A percentile compares a stretch with the other conserved stretches of the same genome.
These are phyloP conservation scores for Ctenoplectra terminalis DNA, from an alignment of 1,140 invertebrate species.

Conservation along the genomic window DNA sequence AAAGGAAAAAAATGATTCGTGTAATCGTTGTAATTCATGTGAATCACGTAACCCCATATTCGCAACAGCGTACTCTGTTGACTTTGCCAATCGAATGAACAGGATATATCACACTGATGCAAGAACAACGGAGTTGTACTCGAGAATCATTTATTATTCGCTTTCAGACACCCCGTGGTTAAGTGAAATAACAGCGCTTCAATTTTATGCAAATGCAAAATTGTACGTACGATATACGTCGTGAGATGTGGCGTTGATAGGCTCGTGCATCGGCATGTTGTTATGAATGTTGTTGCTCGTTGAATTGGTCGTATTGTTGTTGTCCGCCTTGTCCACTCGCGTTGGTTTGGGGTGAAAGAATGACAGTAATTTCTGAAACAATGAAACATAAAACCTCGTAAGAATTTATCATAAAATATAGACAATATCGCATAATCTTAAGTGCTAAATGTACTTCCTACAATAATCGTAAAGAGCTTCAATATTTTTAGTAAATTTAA, in stretches of 20 bases:
- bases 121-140: neutral
- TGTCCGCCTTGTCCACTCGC: constrained; percentile 78
- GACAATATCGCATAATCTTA: neutral
- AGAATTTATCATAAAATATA: neutral
- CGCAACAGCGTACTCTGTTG: too few species aligned
- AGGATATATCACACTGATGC: neutral
- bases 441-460: too few species aligned
- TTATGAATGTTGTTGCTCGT: constrained; percentile 80
- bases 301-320: constrained; percentile 81
- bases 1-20: neutral
- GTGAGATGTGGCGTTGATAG: constrained; percentile 68
- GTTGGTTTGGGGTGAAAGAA: constrained; percentile 78
- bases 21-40: neutral
- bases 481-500: too few species aligned
- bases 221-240: constrained; percentile 72
- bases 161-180: neutral
- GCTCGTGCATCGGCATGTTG: constrained; percentile 77
- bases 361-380: constrained; percentile 79
- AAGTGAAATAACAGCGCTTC: constrained; percentile 16
- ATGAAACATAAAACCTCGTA: constrained; percentile 5
- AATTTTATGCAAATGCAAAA: neutral
- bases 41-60: neutral
- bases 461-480: neutral
- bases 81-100: neutral
- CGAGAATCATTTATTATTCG: constrained; percentile 10